A percentile compares a stretch with the other conserved stretches of the same genome.
phyloP scores from a whole-genome alignment of 2,888 invertebrate genomes.

The Xestoiulus laeticollis region DNA sequence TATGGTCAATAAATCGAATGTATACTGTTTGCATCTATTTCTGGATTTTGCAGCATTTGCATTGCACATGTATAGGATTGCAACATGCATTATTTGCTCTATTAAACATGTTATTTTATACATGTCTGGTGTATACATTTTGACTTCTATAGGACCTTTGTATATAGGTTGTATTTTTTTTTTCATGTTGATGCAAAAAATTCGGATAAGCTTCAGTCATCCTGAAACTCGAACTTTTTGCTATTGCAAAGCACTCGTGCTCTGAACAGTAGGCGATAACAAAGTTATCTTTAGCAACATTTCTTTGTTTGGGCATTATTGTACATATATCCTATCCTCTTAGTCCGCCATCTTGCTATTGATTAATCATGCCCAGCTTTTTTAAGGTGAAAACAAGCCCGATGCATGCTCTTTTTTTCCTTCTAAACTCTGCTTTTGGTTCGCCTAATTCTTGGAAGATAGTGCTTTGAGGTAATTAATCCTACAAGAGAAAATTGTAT shows the following conservation, averaged over 20 bases:
- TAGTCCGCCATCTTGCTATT: not conserved
- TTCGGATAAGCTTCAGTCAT: not conserved
- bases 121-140: no score
- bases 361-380: constrained; percentile 18
- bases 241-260: not conserved
- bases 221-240: not conserved
- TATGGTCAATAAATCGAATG: no score
- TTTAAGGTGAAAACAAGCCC: constrained; percentile 31
- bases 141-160: no score
- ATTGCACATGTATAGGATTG: not conserved
- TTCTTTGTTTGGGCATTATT: not conserved
- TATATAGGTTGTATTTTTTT: not conserved
- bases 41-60: no score
- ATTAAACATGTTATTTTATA: no score
- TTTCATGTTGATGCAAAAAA: not conserved
- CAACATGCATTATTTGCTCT: not conserved
- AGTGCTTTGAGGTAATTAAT: constrained; percentile 36
- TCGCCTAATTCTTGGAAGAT: constrained; percentile 30
- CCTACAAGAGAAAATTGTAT: constrained; percentile 29
- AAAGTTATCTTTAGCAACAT: not conserved
- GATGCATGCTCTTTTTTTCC: not conserved
- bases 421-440: not conserved
- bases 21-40: no score
- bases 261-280: not conserved
- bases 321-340: not conserved